phyloP scores from a whole-genome alignment of 35 echinoderm and acorn worm genomes.

The Apostichopus japonicus region DNA sequence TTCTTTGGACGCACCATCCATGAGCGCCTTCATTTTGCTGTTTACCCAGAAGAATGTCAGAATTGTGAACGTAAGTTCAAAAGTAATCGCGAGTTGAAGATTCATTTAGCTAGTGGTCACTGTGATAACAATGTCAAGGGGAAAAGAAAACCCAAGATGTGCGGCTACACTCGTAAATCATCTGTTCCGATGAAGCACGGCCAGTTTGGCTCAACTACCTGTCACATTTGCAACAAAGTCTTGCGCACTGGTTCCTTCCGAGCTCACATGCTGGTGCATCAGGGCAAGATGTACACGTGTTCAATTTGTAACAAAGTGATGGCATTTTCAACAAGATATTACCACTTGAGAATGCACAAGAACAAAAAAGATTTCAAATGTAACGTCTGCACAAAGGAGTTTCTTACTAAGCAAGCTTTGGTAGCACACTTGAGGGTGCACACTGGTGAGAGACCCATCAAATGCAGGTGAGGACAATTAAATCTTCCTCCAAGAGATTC shows the following conservation, averaged over 20 bases:
- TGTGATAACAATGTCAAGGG: not conserved
- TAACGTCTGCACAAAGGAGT: not conserved
- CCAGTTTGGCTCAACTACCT: not conserved
- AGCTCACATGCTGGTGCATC: conserved; percentile 19
- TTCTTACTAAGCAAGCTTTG: conserved; percentile 11
- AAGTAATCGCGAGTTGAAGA: not conserved
- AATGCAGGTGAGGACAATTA: conserved; percentile 19
- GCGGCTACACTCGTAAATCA: not conserved
- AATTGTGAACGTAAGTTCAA: conserved; percentile 32
- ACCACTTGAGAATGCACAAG: conserved; percentile 32
- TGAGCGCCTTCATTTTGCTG: conserved; percentile 28
- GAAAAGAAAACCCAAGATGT: not conserved
- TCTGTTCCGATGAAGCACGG: not conserved
- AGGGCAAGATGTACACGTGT: conserved; percentile 38
- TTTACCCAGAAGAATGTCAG: not conserved
- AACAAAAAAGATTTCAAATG: conserved; percentile 19
- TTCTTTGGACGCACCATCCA: conserved; percentile 31
- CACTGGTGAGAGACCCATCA: conserved; percentile 28
- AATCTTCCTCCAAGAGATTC: too few relatives aligned
- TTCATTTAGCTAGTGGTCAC: not conserved
- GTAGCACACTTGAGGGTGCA: conserved; percentile 24
- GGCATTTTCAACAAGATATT: conserved; percentile 3
- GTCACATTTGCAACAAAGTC: conserved; percentile 23
- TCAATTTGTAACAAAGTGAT: conserved; percentile 28
- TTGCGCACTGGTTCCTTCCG: not conserved